These are phyloP conservation scores for Apodemus sylvaticus DNA, from an alignment of 2,113 vertebrate genomes.

Conservation along the genomic window DNA sequence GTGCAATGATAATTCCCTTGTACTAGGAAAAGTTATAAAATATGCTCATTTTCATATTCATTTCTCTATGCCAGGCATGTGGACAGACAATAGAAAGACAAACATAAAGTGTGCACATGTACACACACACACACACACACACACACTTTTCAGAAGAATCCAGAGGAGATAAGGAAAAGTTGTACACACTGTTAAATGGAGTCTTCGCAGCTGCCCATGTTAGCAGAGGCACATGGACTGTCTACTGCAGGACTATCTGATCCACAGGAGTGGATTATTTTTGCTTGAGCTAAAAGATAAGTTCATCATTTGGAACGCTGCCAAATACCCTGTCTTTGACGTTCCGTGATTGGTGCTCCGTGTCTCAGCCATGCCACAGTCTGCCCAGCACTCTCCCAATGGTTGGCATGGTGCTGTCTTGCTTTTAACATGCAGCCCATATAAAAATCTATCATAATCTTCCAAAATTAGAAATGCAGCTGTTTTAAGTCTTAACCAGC, in stretches of 20 bases:
- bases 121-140: accelerated
- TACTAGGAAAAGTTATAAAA: not conserved
- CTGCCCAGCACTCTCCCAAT: conserved; percentile 68
- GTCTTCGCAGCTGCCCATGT: not conserved
- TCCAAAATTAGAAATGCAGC: conserved; percentile 77
- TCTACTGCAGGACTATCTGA: not conserved
- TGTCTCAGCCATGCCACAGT: conserved; percentile 45
- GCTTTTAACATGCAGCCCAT: conserved; percentile 72
- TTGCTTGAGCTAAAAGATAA: conserved; percentile 41
- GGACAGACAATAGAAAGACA: too few species aligned
- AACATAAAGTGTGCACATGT: accelerated
- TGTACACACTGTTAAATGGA: not conserved
- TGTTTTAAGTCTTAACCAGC: conserved; percentile 75
- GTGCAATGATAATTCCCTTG: not conserved
- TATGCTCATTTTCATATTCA: not conserved
- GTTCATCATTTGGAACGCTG: conserved; percentile 62
- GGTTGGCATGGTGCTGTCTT: conserved; percentile 68
- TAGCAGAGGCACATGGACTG: not conserved
- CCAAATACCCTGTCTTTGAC: conserved; percentile 25
- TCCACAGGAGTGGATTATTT: conserved; percentile 36
- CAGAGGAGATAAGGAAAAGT: not conserved
- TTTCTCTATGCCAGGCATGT: not conserved
- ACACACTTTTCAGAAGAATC: not conserved
- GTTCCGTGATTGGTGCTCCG: conserved; percentile 54
- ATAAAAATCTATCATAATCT: conserved; percentile 73